phyloP scores from a whole-genome alignment of 2,888 invertebrate genomes.

The Bimastos eiseni region DNA sequence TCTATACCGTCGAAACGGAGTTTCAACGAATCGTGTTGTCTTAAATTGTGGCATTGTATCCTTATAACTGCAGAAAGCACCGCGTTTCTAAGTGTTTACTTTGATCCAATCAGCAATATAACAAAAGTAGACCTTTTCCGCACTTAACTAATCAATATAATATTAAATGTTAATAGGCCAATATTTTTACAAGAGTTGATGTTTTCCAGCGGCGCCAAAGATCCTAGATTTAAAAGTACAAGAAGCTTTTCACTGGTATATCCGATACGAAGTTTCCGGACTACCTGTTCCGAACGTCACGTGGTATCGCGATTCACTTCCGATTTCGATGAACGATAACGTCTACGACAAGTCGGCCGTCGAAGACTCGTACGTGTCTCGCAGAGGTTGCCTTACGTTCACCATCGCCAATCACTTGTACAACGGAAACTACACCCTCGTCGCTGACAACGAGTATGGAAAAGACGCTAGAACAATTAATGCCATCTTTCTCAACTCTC shows the following conservation, averaged over 20 bases:
- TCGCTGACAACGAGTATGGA: constrained; percentile 48
- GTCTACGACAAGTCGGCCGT: background rate
- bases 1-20: too few relatives aligned
- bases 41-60: background rate
- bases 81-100: background rate
- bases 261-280: constrained; percentile 21
- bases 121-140: too few relatives aligned
- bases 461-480: constrained; percentile 30
- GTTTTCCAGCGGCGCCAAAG: constrained; percentile 1
- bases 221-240: background rate
- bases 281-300: constrained; percentile 26
- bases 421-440: constrained; percentile 49
- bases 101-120: too few relatives aligned
- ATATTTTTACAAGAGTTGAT: background rate
- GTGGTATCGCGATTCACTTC: constrained; percentile 3
- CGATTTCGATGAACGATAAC: background rate
- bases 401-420: constrained; percentile 43
- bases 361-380: background rate
- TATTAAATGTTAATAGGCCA: too few relatives aligned
- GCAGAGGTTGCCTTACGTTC: constrained; percentile 47
- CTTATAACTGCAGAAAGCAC: background rate
- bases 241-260: background rate
- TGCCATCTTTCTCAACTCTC: constrained; percentile 24
- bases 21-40: too few relatives aligned
- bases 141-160: background rate